Conservation (phyloP, 2,113 vertebrate genomes). For the Hystrix brachyura region DNA sequence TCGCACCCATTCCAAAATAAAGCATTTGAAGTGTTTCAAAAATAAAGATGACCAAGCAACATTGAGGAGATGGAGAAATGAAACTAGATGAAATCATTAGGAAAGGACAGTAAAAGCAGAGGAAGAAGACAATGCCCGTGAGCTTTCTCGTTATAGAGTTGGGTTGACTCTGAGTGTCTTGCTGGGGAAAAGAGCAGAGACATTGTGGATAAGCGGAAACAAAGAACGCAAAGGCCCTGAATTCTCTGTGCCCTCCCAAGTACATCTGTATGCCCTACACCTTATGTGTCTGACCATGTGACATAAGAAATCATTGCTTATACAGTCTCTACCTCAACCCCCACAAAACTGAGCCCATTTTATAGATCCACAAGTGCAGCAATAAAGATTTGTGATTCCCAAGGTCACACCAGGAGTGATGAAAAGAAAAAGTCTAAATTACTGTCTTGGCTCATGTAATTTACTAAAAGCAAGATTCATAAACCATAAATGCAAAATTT, state of each 20-base stretch:
- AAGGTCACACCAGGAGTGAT: neutral
- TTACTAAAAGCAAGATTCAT: conserved; percentile 60
- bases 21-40: conserved; percentile 24
- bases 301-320: neutral
- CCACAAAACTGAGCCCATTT: neutral
- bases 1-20: neutral
- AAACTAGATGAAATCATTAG: neutral
- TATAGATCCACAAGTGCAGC: conserved; percentile 9
- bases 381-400: conserved; percentile 10
- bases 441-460: conserved; percentile 53
- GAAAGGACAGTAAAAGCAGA: neutral
- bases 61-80: neutral
- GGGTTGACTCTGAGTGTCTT: neutral
- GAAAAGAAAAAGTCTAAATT: neutral
- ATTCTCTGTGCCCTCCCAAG: neutral
- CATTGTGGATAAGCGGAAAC: neutral
- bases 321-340: neutral
- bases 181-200: neutral
- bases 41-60: neutral
- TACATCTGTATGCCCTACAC: neutral
- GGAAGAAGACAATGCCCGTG: neutral
- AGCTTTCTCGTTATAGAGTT: neutral
- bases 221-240: neutral
- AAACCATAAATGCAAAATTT: conserved; percentile 63
- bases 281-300: neutral